Evolutionary conservation across 2,888 invertebrate species (phyloP).

Genomic region (Oconnorella tubifera): DNA sequence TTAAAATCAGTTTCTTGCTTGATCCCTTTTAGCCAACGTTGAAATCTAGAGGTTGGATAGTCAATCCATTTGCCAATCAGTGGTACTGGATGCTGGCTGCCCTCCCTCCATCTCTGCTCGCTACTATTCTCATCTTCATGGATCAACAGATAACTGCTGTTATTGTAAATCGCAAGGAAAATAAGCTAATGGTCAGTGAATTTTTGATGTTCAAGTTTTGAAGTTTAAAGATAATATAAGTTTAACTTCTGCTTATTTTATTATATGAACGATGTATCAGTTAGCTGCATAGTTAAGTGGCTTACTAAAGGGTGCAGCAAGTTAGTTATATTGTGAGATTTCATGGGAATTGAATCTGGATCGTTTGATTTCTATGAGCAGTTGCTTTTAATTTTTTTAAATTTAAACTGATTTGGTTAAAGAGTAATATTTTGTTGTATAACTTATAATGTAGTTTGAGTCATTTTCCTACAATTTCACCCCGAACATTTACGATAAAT

Average conservation of each 20-base stretch:
- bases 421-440: no score
- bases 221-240: no score
- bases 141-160: slow-evolving; percentile 99
- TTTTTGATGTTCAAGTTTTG: no score
- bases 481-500: no score
- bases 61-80: slow-evolving; percentile 42
- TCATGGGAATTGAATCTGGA: no score
- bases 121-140: slow-evolving; percentile 97
- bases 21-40: slow-evolving; percentile 43
- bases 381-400: no score
- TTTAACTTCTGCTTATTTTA: neutral
- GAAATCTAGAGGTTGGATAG: slow-evolving; percentile 46
- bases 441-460: no score
- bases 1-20: no score
- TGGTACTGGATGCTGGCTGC: slow-evolving; percentile 79
- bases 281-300: neutral
- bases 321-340: no score
- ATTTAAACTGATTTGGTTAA: no score
- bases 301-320: neutral
- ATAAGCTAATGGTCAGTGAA: slow-evolving; percentile 65
- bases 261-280: neutral
- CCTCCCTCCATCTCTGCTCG: slow-evolving; percentile 81
- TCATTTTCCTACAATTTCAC: no score
- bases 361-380: no score
- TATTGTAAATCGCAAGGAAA: slow-evolving; percentile 95